Conservation (phyloP, 2,888 invertebrate species). For the Tetragnatha montana region DNA sequence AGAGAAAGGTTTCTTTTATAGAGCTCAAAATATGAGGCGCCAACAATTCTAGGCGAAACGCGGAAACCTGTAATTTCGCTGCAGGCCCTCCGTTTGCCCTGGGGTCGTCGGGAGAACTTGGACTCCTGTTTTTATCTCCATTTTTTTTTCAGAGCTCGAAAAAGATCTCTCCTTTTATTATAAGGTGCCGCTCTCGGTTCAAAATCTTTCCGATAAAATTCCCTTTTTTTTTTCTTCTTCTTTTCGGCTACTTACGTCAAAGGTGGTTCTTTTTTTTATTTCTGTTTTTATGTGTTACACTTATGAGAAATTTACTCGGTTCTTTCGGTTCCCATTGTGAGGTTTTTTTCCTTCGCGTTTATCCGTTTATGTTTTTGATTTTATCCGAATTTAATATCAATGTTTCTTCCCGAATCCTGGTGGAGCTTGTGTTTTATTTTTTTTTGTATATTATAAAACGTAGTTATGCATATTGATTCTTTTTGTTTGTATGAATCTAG, state of each 20-base stretch:
- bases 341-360: neutral
- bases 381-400: neutral
- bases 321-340: neutral
- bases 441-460: too few species aligned
- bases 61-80: constrained; percentile 17
- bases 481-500: too few species aligned
- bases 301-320: constrained; percentile 1
- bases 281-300: neutral
- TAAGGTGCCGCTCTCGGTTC: constrained; percentile 13
- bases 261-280: neutral
- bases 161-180: constrained; percentile 30
- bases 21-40: neutral
- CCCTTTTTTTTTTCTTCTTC: too few species aligned
- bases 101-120: neutral
- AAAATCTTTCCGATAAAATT: constrained; percentile 19
- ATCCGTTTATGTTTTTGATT: neutral
- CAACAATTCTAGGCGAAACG: neutral
- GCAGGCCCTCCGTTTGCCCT: neutral
- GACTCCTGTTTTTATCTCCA: neutral
- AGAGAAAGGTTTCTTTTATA: neutral
- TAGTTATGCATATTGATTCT: too few species aligned
- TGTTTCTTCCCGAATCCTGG: neutral
- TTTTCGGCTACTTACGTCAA: constrained; percentile 9
- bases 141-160: neutral
- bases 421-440: too few species aligned